These are phyloP conservation scores for Neodiprion fabricii DNA, from an alignment of 1,140 invertebrate species.

Conservation along the genomic window DNA sequence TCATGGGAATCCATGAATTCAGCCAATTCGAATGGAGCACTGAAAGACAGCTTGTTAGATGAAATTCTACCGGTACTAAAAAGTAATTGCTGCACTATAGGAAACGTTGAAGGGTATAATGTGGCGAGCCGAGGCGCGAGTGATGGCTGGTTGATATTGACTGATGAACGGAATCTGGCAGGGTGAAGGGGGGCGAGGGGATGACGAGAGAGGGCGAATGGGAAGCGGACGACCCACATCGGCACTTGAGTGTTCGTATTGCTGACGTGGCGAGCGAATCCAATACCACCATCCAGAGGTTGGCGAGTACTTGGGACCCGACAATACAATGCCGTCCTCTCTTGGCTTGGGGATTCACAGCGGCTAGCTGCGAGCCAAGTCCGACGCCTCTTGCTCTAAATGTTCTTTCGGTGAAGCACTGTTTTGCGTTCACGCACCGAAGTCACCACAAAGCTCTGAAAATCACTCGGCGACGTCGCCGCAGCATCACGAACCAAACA, in stretches of 20 bases:
- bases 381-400: background rate
- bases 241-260: constrained; percentile 60
- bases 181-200: constrained; percentile 32
- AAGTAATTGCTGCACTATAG: constrained; percentile 55
- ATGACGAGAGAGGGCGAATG: constrained; percentile 18
- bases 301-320: constrained; percentile 29
- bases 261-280: constrained; percentile 62
- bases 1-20: too few species aligned
- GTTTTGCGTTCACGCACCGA: background rate
- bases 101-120: constrained; percentile 43
- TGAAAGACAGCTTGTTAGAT: too few species aligned
- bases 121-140: constrained; percentile 12
- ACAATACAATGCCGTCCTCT: background rate
- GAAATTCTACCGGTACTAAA: constrained; percentile 32
- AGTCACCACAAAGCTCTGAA: too few species aligned
- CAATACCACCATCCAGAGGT: constrained; percentile 45
- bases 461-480: too few species aligned
- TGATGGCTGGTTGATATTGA: background rate
- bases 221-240: constrained; percentile 50
- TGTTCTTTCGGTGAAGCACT: background rate
- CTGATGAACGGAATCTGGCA: background rate
- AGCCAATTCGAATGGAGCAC: too few species aligned
- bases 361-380: background rate
- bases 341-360: background rate
- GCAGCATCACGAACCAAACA: too few species aligned